A percentile compares a stretch with the other conserved stretches of the same genome.
phyloP scores from a whole-genome alignment of 2,113 vertebrate genomes.

The Maccullochella peelii region DNA sequence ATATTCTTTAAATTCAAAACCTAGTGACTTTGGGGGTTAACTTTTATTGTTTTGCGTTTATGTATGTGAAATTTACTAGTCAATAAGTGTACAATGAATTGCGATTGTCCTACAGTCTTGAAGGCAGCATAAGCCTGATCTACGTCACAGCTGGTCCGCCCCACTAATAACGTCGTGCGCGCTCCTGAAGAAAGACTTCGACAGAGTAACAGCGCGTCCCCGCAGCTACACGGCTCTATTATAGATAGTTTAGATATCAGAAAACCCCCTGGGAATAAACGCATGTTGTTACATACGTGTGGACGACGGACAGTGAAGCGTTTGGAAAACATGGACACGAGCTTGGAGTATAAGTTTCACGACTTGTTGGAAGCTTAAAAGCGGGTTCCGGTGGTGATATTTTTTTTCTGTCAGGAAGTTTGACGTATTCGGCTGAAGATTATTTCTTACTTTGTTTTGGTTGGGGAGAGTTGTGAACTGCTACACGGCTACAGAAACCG shows the following conservation, averaged over 20 bases:
- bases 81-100: too few relatives aligned
- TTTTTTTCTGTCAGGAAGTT: conserved; percentile 83
- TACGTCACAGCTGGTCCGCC: conserved; percentile 64
- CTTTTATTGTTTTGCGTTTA: too few relatives aligned
- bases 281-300: not conserved
- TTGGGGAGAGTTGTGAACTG: conserved; percentile 28
- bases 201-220: conserved; percentile 76
- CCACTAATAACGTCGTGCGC: conserved; percentile 53
- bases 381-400: conserved; percentile 80
- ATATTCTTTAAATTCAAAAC: too few relatives aligned
- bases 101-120: not conserved
- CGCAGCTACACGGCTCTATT: conserved; percentile 60
- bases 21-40: too few relatives aligned
- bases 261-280: conserved; percentile 45
- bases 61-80: too few relatives aligned
- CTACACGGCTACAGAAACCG: not conserved
- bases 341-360: not conserved
- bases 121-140: not conserved
- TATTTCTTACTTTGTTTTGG: conserved; percentile 72
- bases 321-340: not conserved
- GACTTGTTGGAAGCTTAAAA: conserved; percentile 50
- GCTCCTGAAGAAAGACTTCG: conserved; percentile 51
- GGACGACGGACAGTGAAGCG: not conserved
- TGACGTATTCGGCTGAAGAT: conserved; percentile 67
- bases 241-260: conserved; percentile 56